Base-by-base conservation (phyloP, 2,113 vertebrate genomes). In the Tetrax tetrax region DNA sequence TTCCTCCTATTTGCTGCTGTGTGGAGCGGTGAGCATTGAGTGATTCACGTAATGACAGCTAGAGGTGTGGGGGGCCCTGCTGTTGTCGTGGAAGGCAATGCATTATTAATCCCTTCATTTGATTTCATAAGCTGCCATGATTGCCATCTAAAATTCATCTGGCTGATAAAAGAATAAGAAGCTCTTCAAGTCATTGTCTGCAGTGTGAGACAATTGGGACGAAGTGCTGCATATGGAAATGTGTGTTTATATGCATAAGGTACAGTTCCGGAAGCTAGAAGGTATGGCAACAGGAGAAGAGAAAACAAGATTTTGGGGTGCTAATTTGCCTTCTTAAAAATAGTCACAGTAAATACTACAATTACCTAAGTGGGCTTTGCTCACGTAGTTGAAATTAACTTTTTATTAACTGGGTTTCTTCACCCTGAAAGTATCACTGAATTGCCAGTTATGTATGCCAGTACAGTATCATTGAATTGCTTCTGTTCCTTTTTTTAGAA, bases 41-140 rank as follows among this genome's bases (percentile, higher is more conserved):
- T 90, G 89, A 92, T 56, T 95, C 90, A 45, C 0, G 0, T 37
- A 51, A 76, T 82, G 86, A 87, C 88, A 93, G 65, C 79, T 14
- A 80, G 83, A 92, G 78, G 69, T 93, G 48, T 60, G 43, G 0
- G 0, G n/a, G 23, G 43, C 47, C 77, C 71, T 92, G 89, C 86
- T 0, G 15, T 91, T 95, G 80, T 90, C 92, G 65, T 83, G 86
- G 86, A 68, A 95, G 31, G 80, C 70, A 84, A 25, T 85, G 80
- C 89, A 79, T 95, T 92, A 89, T 96, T 95, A 95, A 95, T 94
- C 64, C 51, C 33, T 78, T 65, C 6, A 1, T 95, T 97, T 47
- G 77, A 76, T 87, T 95, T 93, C 69, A 35, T 87, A 76, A 83
- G 82, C 65, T 92, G 65, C 83, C 53, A 10, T 3, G 3, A 21